Evolutionary conservation across 2,888 invertebrate genomes (phyloP), one percentile per base, ranked within the genome.

Genomic region (Incurvaria masculella): DNA sequence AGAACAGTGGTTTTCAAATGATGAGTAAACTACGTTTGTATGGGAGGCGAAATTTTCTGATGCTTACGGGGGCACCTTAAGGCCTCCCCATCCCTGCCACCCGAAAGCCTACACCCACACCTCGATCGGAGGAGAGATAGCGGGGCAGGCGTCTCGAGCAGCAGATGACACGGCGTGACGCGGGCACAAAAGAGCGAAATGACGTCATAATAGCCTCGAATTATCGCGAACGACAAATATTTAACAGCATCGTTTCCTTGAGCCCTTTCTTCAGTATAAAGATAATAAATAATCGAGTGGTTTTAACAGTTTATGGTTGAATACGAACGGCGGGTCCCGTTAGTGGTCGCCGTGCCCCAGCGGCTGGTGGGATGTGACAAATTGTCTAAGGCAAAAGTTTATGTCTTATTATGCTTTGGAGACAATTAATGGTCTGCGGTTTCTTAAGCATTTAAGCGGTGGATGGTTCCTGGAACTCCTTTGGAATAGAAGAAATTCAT

Each of bases 161-260:
- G 75, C 78, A 76, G 76, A 76, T 78, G 78, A 78, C 78, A 76
- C 69, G 73, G 62, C 64, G 70, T 75, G 75, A 78, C 73, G 75
- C 68, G 65, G 70, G 64, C 67, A 78, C 76, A 78, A 78, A 75
- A 66, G 75, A 75, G 76, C 72, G 72, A 76, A 76, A 68, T 76
- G 75, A 78, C 76, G 76, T 76, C 78, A 76, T 78, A 76, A 78
- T 78, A 74, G 72, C 71, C 65, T 73, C 76, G 76, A 75, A 78
- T 78, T 78, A 78, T 78, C 78, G 66, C 72, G 64, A 74, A 71
- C 74, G 68, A 70, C 72, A 76, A 78, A 78, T 78, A 78, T 78
- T 78, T 78, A 76, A 74, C 73, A 70, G 65, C 71, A 72, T 63
- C 67, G 23, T 39, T 69, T 73, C 75, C 75, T 74, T 75, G 66